Evolutionary conservation across 2,888 invertebrate species (phyloP).

Genomic region (Lamellibrachia columna): DNA sequence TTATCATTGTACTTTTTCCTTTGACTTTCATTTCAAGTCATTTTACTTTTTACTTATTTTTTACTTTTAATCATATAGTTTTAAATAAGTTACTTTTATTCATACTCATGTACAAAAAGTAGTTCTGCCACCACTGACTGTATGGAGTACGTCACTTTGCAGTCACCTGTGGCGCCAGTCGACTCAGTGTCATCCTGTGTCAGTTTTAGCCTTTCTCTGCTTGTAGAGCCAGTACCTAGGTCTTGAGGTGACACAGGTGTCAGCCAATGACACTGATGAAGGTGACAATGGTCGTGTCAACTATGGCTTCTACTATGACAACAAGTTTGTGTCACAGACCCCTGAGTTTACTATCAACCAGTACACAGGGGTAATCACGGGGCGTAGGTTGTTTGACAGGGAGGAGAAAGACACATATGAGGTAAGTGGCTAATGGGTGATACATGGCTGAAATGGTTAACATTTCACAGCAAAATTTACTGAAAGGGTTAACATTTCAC

Average conservation of each 20-base stretch:
- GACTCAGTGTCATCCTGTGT: neutral
- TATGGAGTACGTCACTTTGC: neutral
- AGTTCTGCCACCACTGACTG: too few relatives aligned
- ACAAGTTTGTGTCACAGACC: neutral
- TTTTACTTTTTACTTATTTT: too few relatives aligned
- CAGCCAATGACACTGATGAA: conserved; percentile 83
- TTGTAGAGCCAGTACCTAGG: neutral
- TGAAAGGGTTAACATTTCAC: too few relatives aligned
- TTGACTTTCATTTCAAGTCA: too few relatives aligned
- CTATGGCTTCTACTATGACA: conserved; percentile 71
- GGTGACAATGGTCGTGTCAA: conserved; percentile 81
- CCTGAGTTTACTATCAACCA: conserved; percentile 26
- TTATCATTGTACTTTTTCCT: too few relatives aligned
- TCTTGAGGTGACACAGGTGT: conserved; percentile 64
- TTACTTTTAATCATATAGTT: too few relatives aligned
- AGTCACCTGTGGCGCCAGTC: neutral
- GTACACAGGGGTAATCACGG: conserved; percentile 22
- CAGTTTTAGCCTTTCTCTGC: neutral
- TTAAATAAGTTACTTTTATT: too few relatives aligned
- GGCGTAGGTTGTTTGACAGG: conserved; percentile 17
- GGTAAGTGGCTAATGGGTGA: neutral
- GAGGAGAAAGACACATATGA: conserved; percentile 13
- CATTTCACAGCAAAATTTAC: too few relatives aligned
- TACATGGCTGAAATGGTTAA: neutral
- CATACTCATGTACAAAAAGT: too few relatives aligned